phyloP scores from a whole-genome alignment of 2,888 invertebrate genomes.

The Hetaerina titia region DNA sequence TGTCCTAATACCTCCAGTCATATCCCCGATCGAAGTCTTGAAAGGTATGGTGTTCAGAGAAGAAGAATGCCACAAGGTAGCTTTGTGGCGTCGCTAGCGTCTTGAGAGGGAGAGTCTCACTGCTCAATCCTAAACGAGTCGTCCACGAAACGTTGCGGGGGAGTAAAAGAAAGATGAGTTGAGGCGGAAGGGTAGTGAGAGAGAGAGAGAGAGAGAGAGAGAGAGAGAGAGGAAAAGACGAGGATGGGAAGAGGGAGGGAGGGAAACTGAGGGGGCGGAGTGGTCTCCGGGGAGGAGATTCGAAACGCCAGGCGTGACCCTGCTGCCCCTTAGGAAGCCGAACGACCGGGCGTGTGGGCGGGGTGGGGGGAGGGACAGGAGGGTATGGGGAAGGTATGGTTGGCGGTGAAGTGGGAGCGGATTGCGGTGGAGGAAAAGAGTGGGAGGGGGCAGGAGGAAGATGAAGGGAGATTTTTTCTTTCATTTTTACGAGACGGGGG shows the following conservation, averaged over 20 bases:
- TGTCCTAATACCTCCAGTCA: no score
- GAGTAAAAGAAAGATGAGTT: background rate
- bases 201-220: no score
- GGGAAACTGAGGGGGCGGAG: background rate
- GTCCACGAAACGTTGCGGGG: background rate
- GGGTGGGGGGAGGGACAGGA: background rate
- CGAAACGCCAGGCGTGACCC: constrained; percentile 61
- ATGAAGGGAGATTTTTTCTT: no score
- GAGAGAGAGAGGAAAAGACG: background rate
- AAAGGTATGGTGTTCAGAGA: no score
- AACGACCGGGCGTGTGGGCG: background rate
- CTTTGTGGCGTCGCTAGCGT: background rate
- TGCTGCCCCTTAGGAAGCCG: constrained; percentile 55
- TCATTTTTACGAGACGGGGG: no score
- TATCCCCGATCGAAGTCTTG: no score
- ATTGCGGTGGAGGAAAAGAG: no score
- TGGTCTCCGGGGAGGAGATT: background rate
- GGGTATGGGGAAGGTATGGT: background rate
- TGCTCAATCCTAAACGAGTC: background rate
- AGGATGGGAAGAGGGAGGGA: background rate
- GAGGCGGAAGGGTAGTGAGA: background rate
- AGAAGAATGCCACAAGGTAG: background rate
- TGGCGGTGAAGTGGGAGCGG: background rate
- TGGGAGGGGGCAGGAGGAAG: no score
- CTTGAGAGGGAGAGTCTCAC: background rate